Percentiles rank a stretch among this genome's conserved stretches.
Evolutionary conservation across 2,888 invertebrate species (phyloP).

Genomic region (Seira musarum): DNA sequence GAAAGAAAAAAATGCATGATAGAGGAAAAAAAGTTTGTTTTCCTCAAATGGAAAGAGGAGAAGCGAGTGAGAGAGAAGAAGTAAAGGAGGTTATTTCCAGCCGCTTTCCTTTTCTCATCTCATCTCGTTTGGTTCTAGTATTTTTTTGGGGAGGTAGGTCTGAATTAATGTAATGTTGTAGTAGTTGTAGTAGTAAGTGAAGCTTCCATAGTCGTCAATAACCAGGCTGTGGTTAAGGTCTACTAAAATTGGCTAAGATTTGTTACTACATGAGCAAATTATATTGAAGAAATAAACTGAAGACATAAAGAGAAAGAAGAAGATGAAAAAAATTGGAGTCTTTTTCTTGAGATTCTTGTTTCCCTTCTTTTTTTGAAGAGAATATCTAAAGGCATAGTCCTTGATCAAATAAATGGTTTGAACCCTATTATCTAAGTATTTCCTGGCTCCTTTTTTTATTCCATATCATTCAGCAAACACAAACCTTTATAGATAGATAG

Average conservation of each 20-base stretch:
- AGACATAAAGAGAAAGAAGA: slow-evolving; percentile 20
- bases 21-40: slow-evolving; percentile 23
- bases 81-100: slow-evolving; percentile 32
- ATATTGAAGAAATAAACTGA: slow-evolving; percentile 39
- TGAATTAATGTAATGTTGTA: neutral
- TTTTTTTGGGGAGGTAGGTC: neutral
- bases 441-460: neutral
- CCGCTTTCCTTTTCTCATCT: slow-evolving; percentile 7
- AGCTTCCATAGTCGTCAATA: slow-evolving; percentile 14
- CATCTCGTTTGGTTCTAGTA: neutral
- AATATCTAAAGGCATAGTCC: neutral
- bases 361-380: neutral
- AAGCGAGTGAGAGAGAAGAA: slow-evolving; percentile 34
- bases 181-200: too few relatives aligned
- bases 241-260: slow-evolving; percentile 44
- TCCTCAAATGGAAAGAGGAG: slow-evolving; percentile 36
- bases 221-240: slow-evolving; percentile 40
- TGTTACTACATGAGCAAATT: slow-evolving; percentile 40
- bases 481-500: neutral
- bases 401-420: slow-evolving; percentile 12
- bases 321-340: slow-evolving; percentile 3
- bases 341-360: slow-evolving; percentile 13
- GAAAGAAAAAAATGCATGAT: neutral
- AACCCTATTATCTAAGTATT: neutral
- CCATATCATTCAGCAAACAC: neutral